These are phyloP conservation scores for Natator depressus DNA, from an alignment of 2,113 vertebrate species.

Conservation along the genomic window DNA sequence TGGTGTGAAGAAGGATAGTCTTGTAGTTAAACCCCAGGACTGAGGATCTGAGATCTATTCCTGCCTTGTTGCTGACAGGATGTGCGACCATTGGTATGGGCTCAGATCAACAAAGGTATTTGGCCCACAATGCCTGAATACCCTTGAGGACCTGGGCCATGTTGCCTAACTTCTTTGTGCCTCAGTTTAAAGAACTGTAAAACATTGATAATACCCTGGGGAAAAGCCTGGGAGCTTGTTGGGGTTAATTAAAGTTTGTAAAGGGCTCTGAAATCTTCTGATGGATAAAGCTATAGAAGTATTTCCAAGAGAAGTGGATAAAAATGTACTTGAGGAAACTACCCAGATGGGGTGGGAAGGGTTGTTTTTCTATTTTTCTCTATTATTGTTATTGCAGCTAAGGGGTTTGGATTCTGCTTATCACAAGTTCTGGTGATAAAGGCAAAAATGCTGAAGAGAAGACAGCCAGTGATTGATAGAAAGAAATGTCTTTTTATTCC, in stretches of 20 bases:
- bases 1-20: too few species aligned
- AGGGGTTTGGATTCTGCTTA: neutral
- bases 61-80: accelerated
- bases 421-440: neutral
- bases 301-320: accelerated
- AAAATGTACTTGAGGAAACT: neutral
- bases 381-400: neutral
- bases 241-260: accelerated
- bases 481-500: neutral
- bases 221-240: neutral
- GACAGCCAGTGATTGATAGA: neutral
- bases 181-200: neutral
- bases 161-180: neutral
- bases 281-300: neutral
- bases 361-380: neutral
- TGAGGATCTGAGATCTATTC: neutral
- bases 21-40: neutral
- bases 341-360: neutral
- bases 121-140: neutral
- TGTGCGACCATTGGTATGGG: neutral
- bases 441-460: neutral
- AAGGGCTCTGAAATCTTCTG: neutral
- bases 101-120: neutral
- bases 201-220: neutral
- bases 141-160: neutral